Evolutionary conservation across 1,140 invertebrate species (phyloP), one percentile per base, ranked within the genome.

Genomic region (Choristoneura fumiferana): DNA sequence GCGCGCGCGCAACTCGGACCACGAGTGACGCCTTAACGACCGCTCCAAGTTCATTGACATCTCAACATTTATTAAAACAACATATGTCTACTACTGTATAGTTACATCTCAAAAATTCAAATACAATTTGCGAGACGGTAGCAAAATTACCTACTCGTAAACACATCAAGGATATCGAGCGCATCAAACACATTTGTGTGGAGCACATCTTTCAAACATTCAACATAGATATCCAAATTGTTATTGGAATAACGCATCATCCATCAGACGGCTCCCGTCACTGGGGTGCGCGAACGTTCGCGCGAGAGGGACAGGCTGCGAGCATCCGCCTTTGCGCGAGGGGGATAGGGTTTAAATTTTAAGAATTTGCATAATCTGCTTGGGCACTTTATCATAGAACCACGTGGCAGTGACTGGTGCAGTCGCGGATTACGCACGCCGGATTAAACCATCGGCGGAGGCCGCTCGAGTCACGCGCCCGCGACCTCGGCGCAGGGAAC

Each of bases 351-450:
- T 64, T 71, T 74, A 67, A 85, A 81, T 79, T 88, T 86, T 65
- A 73, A 81, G 75, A 84, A 88, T 88, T 88, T 88, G 82, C 85
- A 88, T 88, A 88, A 88, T 86, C 85, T 88, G 79, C 70, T 73
- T 60, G 79, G 74, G 85, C 73, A 88, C 83, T 88, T 88, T 88
- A 88, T 88, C 85, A 88, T 86, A 77, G 81, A 78, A 88, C 81
- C 85, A 88, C 85, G 85, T 88, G 85, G 78, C 79, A 79, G 79
- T 88, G 85, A 88, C 85, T 87, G 84, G 80, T 87, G 86, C 86
- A 89, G 69, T 84, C 71, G 76, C 71, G 85, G 83, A 85, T 88
- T 86, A 88, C 74, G 76, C 67, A 71, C 61, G 54, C 67, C 39
- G 78, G 80, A 83, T 87, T 87, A 84, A 81, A 84, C n/a, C n/a